Evolutionary conservation across 2,113 vertebrate genomes (phyloP).

Genomic region (Mesocricetus auratus): DNA sequence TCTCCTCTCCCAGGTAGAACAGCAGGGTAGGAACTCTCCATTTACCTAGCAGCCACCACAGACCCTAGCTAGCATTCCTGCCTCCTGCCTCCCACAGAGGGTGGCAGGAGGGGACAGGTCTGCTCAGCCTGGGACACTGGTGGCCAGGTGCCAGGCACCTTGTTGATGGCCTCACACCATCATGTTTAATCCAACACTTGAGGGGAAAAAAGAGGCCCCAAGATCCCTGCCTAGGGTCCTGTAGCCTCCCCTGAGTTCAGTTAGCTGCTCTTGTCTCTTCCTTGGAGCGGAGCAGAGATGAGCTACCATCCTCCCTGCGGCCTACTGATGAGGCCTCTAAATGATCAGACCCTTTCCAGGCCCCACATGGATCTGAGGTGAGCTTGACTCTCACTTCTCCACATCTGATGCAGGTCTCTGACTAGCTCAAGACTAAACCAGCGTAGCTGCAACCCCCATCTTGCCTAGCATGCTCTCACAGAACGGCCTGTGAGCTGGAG

Average conservation of each 20-base stretch:
- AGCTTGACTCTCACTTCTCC: neutral
- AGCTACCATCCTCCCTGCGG: neutral
- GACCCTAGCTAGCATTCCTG: neutral
- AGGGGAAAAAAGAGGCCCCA: neutral
- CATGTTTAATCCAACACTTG: neutral
- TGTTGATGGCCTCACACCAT: neutral
- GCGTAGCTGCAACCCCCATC: no score
- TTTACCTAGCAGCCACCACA: neutral
- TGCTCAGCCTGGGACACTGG: neutral
- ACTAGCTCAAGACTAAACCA: neutral
- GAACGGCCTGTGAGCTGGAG: neutral
- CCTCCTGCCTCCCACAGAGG: neutral
- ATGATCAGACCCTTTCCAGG: neutral
- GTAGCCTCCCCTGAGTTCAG: neutral
- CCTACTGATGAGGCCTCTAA: neutral
- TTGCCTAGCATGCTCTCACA: neutral
- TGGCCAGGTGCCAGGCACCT: neutral
- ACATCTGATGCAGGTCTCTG: neutral
- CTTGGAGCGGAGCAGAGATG: neutral
- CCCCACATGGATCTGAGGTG: neutral
- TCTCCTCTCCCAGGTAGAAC: neutral
- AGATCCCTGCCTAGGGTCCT: neutral
- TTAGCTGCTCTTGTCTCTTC: neutral
- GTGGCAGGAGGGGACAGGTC: no score
- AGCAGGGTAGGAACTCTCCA: neutral